Evolutionary conservation across 2,888 invertebrate genomes (phyloP).

Genomic region (Zaprionus bogoriensis): DNA sequence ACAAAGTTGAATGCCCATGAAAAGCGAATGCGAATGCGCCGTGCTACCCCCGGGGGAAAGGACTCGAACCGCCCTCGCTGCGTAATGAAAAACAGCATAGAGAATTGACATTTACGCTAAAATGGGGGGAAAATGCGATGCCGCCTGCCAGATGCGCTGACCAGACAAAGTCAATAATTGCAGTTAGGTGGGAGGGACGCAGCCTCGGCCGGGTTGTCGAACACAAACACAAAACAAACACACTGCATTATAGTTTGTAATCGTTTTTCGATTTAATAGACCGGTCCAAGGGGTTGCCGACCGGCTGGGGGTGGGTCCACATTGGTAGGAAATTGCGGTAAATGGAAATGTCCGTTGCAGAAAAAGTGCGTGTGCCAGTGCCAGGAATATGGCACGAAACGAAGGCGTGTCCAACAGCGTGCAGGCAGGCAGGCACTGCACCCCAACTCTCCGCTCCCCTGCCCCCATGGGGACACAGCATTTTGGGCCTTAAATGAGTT

Average conservation of each 20-base stretch:
- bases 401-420: slow-evolving; percentile 23
- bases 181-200: slow-evolving; percentile 18
- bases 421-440: slow-evolving; percentile 19
- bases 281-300: slow-evolving; percentile 34
- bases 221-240: slow-evolving; percentile 36
- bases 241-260: slow-evolving; percentile 75
- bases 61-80: too few species aligned
- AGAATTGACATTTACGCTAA: slow-evolving; percentile 70
- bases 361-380: slow-evolving; percentile 48
- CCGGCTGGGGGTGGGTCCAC: slow-evolving; percentile 8
- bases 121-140: slow-evolving; percentile 32
- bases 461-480: slow-evolving; percentile 62
- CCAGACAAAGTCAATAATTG: slow-evolving; percentile 62
- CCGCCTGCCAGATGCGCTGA: slow-evolving; percentile 38
- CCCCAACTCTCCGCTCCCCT: neutral
- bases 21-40: slow-evolving; percentile 22
- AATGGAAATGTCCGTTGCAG: slow-evolving; percentile 71
- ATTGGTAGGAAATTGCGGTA: slow-evolving; percentile 55
- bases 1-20: slow-evolving; percentile 56
- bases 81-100: slow-evolving; percentile 23
- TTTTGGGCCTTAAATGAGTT: slow-evolving; percentile 66
- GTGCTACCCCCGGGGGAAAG: neutral
- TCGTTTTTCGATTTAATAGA: slow-evolving; percentile 78
- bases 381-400: slow-evolving; percentile 23
- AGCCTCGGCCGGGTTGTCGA: too few species aligned